Evolutionary conservation across 2,888 invertebrate species (phyloP), one percentile per base, ranked within the genome.

Genomic region (Merodon equestris): DNA sequence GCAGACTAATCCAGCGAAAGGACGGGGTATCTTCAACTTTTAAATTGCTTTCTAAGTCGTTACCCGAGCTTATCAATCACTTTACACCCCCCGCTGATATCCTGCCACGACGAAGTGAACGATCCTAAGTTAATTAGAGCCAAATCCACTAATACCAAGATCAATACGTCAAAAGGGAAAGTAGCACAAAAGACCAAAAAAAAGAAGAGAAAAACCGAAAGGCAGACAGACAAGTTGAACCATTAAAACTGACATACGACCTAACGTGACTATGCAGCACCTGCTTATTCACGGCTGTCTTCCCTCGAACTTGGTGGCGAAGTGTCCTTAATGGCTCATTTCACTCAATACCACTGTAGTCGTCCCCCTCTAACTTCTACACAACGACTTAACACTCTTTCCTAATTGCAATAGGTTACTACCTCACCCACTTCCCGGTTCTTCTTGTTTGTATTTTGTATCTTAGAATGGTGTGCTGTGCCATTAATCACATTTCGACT

Each of bases 161-260:
- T 48, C 42, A 50, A 50, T 61, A 60, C 10, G 47, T 40, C 47
- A 36, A 48, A 42, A 48, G n/a, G 18, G 13, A 38, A 17, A 18
- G 2, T 17, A 7, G 27, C 27, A 27, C 2, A 2, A 27, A 27
- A 7, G 27, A 2, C 18, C 10, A 36, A 13, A 10, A 27, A 2
- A 27, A 27, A 7, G 27, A 2, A 44, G 9, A 36, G 17, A 10
- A 36, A 47, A 19, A 36, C 15, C 17, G 15, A 58, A 34, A 44
- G 27, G 44, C 9, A 5, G n/a, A 42, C 1, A 42, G 27, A 56
- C 42, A 56, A 56, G 13, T 56, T 56, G 48, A 42, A 44, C 19
- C 51, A 51, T 67, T 58, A 51, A 51, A 57, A 51, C 57, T 67
- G 67, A 67, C 58, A 45, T 50, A 67, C 50, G 57, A 42, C 51